A percentile compares a stretch with the other conserved stretches of the same genome.
Evolutionary conservation across 2,797 vertebrate genomes (phyloP).

Genomic region (Manis javanica): DNA sequence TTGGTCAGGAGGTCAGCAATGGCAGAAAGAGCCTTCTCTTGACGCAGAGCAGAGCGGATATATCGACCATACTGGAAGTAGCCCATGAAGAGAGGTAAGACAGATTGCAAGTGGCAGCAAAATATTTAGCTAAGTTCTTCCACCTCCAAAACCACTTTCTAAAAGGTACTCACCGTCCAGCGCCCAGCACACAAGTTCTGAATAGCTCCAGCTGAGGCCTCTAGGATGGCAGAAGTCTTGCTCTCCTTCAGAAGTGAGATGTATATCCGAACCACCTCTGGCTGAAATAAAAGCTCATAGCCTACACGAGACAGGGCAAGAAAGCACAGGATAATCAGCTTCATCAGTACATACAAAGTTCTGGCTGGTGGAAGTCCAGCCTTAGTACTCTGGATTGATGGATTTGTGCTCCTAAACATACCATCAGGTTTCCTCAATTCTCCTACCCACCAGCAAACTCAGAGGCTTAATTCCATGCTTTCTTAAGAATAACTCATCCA

Average conservation of each 20-base stretch:
- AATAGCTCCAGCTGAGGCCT: conserved; percentile 96
- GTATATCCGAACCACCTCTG: conserved; percentile 96
- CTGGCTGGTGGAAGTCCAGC: background rate
- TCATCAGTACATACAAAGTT: background rate
- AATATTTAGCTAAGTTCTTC: background rate
- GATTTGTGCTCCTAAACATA: background rate
- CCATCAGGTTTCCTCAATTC: background rate
- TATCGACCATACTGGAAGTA: conserved; percentile 93
- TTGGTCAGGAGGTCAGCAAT: conserved; percentile 93
- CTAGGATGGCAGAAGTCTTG: conserved; percentile 94
- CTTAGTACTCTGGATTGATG: background rate
- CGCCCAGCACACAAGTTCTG: conserved; percentile 97
- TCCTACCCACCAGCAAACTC: background rate
- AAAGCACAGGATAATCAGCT: background rate
- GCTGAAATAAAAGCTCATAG: conserved; percentile 96
- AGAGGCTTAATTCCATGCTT: background rate
- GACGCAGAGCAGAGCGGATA: conserved; percentile 93
- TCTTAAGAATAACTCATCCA: background rate
- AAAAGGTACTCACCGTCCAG: conserved; percentile 91
- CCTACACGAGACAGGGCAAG: conserved; percentile 86
- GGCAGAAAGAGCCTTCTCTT: conserved; percentile 95
- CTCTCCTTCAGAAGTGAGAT: conserved; percentile 95
- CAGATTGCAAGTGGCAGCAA: background rate
- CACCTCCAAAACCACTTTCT: background rate
- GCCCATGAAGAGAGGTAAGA: background rate